Percentiles rank a stretch among this genome's conserved stretches.
These are phyloP conservation scores for Larimichthys polyactis DNA, from an alignment of 2,113 vertebrate genomes.

Conservation along the genomic window DNA sequence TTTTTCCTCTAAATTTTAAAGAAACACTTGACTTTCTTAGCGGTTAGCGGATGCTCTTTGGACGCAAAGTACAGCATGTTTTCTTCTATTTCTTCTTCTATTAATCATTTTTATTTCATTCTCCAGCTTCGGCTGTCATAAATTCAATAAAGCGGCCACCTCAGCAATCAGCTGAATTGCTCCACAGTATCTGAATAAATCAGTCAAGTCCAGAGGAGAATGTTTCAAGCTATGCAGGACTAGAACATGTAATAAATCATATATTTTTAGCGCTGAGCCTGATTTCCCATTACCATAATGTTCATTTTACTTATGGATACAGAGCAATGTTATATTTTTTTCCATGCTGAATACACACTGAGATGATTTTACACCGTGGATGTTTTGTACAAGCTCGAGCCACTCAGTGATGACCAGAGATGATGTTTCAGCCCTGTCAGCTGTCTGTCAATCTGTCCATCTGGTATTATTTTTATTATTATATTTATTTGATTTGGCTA, in stretches of 20 bases:
- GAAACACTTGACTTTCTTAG: too few relatives aligned
- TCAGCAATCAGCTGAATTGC: constrained; percentile 48
- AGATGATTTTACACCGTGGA: neutral
- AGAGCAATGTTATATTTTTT: neutral
- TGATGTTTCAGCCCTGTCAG: constrained; percentile 16
- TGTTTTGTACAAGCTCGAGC: neutral
- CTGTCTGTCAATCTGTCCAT: constrained; percentile 41
- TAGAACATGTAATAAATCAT: constrained; percentile 24
- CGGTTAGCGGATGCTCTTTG: constrained; percentile 1
- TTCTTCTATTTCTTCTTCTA: neutral
- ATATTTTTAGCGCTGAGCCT: neutral
- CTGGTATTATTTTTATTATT: neutral
- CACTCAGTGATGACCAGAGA: neutral
- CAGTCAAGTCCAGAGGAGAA: constrained; percentile 21
- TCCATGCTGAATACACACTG: neutral
- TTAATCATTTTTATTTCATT: constrained; percentile 6
- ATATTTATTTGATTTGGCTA: constrained; percentile 13
- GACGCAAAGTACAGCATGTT: neutral
- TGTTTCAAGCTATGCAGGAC: constrained; percentile 16
- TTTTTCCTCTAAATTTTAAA: too few relatives aligned
- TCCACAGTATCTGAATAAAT: constrained; percentile 27
- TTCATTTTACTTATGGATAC: neutral
- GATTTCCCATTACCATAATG: neutral
- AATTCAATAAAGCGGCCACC: constrained; percentile 11
- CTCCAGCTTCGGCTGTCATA: constrained; percentile 2